phyloP scores from a whole-genome alignment of 2,888 invertebrate genomes.

The Trachelus troglodyta region DNA sequence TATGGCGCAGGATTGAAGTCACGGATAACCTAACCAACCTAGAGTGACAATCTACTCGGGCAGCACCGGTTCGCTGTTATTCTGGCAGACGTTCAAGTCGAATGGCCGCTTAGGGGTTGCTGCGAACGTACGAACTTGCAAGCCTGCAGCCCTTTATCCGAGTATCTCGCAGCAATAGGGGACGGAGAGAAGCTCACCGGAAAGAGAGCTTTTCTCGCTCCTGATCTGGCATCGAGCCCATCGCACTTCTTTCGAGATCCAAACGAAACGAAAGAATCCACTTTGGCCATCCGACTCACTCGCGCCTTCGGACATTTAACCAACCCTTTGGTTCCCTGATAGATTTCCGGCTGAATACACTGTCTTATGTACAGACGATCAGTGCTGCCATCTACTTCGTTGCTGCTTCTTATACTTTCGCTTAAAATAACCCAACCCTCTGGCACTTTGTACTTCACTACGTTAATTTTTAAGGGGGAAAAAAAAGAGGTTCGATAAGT shows the following conservation, averaged over 20 bases:
- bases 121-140: slow-evolving; percentile 23
- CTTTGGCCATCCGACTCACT: slow-evolving; percentile 9
- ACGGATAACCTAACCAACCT: slow-evolving; percentile 20
- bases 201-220: slow-evolving; percentile 47
- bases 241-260: slow-evolving; percentile 24
- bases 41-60: slow-evolving; percentile 26
- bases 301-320: not conserved
- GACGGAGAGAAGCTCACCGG: slow-evolving; percentile 17
- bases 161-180: not conserved
- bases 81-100: slow-evolving; percentile 52
- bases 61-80: slow-evolving; percentile 32
- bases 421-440: not conserved
- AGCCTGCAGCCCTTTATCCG: not conserved
- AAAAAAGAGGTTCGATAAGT: not conserved
- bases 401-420: not conserved
- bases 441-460: not conserved
- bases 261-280: slow-evolving; percentile 35
- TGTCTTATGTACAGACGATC: not conserved
- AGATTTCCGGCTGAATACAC: not conserved
- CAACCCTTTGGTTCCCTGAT: not conserved
- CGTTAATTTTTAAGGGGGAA: not conserved
- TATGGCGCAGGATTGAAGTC: slow-evolving; percentile 19
- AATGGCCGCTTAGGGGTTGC: slow-evolving; percentile 39
- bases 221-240: slow-evolving; percentile 50
- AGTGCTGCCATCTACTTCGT: not conserved